Evolutionary conservation across 2,888 invertebrate genomes (phyloP).

Genomic region (Caenorhabditis afra): DNA sequence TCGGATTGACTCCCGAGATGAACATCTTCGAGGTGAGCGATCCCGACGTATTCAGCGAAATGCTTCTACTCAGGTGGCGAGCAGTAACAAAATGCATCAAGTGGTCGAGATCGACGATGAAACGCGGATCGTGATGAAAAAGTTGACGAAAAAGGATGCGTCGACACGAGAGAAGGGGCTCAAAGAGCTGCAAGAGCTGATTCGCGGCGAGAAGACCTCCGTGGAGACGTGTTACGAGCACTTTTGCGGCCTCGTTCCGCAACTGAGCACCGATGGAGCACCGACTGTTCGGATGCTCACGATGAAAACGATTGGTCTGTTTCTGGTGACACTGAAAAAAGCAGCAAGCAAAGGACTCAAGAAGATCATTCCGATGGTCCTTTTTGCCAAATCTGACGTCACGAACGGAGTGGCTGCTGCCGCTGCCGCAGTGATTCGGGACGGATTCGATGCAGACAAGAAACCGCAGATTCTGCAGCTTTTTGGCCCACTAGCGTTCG

Average conservation of each 20-base stretch:
- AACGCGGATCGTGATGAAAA: constrained; percentile 69
- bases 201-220: constrained; percentile 35
- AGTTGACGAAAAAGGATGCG: constrained; percentile 73
- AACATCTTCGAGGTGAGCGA: constrained; percentile 52
- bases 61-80: constrained; percentile 33
- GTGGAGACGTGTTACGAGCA: constrained; percentile 52
- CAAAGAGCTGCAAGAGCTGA: constrained; percentile 49
- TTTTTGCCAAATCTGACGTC: constrained; percentile 58
- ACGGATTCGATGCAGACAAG: constrained; percentile 65
- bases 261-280: constrained; percentile 62
- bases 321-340: constrained; percentile 64
- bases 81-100: constrained; percentile 26
- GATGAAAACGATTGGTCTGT: constrained; percentile 55
- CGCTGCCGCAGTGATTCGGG: constrained; percentile 61
- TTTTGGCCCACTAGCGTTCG: constrained; percentile 57
- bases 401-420: constrained; percentile 50
- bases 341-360: constrained; percentile 64
- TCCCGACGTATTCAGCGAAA: no score
- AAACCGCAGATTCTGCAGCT: constrained; percentile 54
- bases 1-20: constrained; percentile 57
- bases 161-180: constrained; percentile 74
- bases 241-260: constrained; percentile 52
- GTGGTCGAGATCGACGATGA: constrained; percentile 67
- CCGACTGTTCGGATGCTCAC: constrained; percentile 63
- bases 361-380: constrained; percentile 60